Percentiles rank a stretch among this genome's conserved stretches.
These are phyloP conservation scores for Sphyrna mokarran DNA, from an alignment of 2,113 vertebrate genomes.

Conservation along the genomic window DNA sequence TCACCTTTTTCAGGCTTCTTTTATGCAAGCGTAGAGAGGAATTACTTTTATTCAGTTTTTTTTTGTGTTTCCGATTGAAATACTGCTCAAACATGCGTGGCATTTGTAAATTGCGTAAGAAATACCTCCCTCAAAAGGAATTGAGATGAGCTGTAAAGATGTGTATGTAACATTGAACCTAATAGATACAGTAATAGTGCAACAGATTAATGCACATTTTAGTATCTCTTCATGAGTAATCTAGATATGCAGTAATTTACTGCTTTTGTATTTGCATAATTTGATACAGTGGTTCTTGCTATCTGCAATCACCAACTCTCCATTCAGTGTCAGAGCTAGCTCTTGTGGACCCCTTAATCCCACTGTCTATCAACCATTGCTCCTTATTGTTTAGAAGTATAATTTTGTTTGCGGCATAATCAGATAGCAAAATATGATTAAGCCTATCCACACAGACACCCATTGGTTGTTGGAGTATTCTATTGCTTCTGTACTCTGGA, in stretches of 20 bases:
- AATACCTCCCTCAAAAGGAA: background rate
- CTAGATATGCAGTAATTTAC: background rate
- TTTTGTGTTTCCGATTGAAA: background rate
- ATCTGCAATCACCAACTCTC: constrained; percentile 38
- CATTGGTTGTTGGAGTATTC: background rate
- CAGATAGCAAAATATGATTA: constrained; percentile 24
- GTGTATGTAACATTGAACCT: background rate
- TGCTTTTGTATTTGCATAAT: constrained; percentile 21
- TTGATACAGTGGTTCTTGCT: constrained; percentile 22
- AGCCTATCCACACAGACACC: constrained; percentile 34
- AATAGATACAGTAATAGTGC: background rate
- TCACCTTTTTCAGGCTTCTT: background rate
- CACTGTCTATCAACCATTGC: constrained; percentile 34
- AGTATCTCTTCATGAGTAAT: background rate
- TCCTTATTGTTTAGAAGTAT: constrained; percentile 33
- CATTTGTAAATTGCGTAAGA: background rate
- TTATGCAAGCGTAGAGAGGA: background rate
- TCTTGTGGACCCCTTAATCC: constrained; percentile 32
- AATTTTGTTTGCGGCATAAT: constrained; percentile 34
- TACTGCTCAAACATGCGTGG: background rate
- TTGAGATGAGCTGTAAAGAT: background rate
- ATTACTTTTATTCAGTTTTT: background rate
- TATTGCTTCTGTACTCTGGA: constrained; percentile 10
- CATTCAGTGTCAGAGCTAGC: constrained; percentile 24
- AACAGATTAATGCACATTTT: background rate